phyloP scores from a whole-genome alignment of 2,797 vertebrate genomes.

The Myotis myotis region DNA sequence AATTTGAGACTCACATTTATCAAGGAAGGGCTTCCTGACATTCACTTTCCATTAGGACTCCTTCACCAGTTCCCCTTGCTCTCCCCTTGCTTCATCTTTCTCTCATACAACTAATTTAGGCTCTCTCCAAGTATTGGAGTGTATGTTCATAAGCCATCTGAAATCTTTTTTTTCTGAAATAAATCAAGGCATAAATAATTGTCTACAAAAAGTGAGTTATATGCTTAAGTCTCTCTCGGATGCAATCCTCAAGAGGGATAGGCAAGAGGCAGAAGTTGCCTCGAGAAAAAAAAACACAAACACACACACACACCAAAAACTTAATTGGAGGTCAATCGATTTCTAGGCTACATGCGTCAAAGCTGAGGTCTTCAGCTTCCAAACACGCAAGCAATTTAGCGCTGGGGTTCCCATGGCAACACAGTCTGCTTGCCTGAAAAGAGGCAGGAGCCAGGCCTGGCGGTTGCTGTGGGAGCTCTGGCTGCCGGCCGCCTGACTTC shows the following conservation, averaged over 20 bases:
- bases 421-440: slow-evolving; percentile 12
- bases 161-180: slow-evolving; percentile 41
- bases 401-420: slow-evolving; percentile 75
- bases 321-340: slow-evolving; percentile 71
- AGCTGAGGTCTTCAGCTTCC: slow-evolving; percentile 69
- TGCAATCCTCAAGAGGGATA: neutral
- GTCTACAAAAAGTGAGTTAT: slow-evolving; percentile 39
- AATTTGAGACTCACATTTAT: slow-evolving; percentile 28
- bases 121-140: slow-evolving; percentile 20
- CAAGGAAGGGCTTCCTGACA: neutral
- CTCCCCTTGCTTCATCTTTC: neutral
- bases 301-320: neutral
- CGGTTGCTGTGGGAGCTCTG: slow-evolving; percentile 57
- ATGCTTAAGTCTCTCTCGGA: neutral
- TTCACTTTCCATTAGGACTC: slow-evolving; percentile 3
- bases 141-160: slow-evolving; percentile 43
- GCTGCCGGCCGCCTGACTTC: slow-evolving; percentile 37
- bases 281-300: slow-evolving; percentile 6
- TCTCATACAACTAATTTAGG: slow-evolving; percentile 30
- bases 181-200: slow-evolving; percentile 37
- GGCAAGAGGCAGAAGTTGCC: slow-evolving; percentile 35
- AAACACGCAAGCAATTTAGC: slow-evolving; percentile 64
- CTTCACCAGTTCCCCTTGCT: slow-evolving; percentile 23
- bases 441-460: slow-evolving; percentile 11
- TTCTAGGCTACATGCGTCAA: slow-evolving; percentile 61